A percentile compares a stretch with the other conserved stretches of the same genome.
phyloP scores from a whole-genome alignment of 1,140 invertebrate genomes.

The Hypsibius dujardini region DNA sequence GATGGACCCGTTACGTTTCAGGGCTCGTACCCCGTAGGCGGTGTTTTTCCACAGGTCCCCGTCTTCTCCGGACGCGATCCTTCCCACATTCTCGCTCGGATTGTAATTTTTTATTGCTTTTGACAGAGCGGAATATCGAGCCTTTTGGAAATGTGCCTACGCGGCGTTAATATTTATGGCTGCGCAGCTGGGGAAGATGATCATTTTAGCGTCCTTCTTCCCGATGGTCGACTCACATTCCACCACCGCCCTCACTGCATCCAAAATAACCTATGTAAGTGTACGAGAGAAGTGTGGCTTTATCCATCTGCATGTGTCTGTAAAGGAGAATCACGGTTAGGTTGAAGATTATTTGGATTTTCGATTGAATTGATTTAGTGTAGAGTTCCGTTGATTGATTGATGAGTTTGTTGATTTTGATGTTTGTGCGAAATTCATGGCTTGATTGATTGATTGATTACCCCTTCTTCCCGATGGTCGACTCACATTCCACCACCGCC shows the following conservation, averaged over 20 bases:
- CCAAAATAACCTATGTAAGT: neutral
- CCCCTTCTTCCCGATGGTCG: slow-evolving; percentile 72
- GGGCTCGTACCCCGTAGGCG: too few relatives aligned
- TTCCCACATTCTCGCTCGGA: neutral
- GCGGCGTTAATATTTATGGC: slow-evolving; percentile 79
- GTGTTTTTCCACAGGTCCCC: too few relatives aligned
- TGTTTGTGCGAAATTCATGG: too few relatives aligned
- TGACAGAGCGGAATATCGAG: slow-evolving; percentile 78
- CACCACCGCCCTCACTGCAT: neutral
- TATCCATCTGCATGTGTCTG: neutral
- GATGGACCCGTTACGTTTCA: too few relatives aligned
- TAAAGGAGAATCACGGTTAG: neutral
- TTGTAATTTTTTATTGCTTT: slow-evolving; percentile 26
- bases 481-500: slow-evolving; percentile 33
- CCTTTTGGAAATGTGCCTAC: slow-evolving; percentile 91
- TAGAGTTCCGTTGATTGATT: too few relatives aligned
- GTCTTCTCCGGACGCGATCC: too few relatives aligned
- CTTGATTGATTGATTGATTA: too few relatives aligned
- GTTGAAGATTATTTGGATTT: too few relatives aligned
- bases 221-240: slow-evolving; percentile 51
- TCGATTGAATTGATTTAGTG: too few relatives aligned
- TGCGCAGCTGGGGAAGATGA: slow-evolving; percentile 85
- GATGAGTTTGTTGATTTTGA: too few relatives aligned
- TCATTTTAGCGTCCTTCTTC: slow-evolving; percentile 84
- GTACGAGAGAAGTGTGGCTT: neutral